phyloP scores from a whole-genome alignment of 1,140 invertebrate genomes.

The Megalonaias nervosa region DNA sequence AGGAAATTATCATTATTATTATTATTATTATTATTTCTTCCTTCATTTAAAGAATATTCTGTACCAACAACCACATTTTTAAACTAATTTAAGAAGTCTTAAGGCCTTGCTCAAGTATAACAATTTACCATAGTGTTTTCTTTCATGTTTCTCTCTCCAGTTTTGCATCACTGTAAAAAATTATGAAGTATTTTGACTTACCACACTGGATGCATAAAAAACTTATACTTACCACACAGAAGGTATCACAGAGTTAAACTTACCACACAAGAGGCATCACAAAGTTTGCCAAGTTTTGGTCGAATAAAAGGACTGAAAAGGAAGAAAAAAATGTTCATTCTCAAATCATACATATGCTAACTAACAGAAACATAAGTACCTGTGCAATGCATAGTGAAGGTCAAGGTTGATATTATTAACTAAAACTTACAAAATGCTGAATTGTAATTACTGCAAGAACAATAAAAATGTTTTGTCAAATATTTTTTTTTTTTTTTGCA shows the following conservation, averaged over 20 bases:
- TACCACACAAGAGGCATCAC: conserved; percentile 98
- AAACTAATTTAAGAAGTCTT: too few relatives aligned
- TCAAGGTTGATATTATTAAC: neutral
- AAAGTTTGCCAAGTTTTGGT: conserved; percentile 94
- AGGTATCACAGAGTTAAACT: conserved; percentile 68
- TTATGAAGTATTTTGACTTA: neutral
- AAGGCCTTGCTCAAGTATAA: too few relatives aligned
- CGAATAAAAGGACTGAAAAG: conserved; percentile 76
- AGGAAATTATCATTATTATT: too few relatives aligned
- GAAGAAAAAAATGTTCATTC: conserved; percentile 27
- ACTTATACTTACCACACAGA: neutral
- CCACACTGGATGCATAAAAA: neutral
- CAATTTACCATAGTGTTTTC: too few relatives aligned
- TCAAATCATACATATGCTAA: neutral
- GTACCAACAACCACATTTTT: too few relatives aligned
- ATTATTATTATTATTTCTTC: too few relatives aligned
- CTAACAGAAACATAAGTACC: neutral
- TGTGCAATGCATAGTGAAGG: neutral
- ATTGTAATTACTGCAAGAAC: too few relatives aligned
- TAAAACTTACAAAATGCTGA: neutral
- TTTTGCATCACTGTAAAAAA: too few relatives aligned
- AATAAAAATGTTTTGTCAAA: too few relatives aligned
- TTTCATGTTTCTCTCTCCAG: too few relatives aligned
- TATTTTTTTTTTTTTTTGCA: too few relatives aligned
- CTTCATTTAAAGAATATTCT: too few relatives aligned